Percentiles rank a stretch among this genome's conserved stretches.
Evolutionary conservation across 1,140 invertebrate species (phyloP).

Genomic region (Drosophila sp.): DNA sequence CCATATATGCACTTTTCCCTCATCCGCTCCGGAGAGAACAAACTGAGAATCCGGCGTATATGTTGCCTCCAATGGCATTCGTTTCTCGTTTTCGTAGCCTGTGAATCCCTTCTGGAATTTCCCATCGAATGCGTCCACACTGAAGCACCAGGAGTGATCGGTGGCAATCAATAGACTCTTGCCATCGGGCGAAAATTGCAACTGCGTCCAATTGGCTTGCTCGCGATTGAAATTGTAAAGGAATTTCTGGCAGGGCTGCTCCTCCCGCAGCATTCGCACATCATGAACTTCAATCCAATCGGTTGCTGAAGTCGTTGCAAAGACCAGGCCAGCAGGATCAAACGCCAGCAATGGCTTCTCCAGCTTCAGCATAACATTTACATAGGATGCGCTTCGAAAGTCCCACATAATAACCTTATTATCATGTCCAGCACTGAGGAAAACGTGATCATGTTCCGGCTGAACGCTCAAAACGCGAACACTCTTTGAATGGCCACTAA

Average conservation of each 20-base stretch:
- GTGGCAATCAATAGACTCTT: slow-evolving; percentile 42
- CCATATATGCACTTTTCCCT: slow-evolving; percentile 51
- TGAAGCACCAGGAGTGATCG: slow-evolving; percentile 49
- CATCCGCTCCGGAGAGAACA: slow-evolving; percentile 41
- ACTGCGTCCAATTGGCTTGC: slow-evolving; percentile 47
- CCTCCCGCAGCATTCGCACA: slow-evolving; percentile 36
- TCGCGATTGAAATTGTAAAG: slow-evolving; percentile 24
- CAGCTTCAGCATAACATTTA: slow-evolving; percentile 18
- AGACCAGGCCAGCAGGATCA: slow-evolving; percentile 43
- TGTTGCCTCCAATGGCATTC: slow-evolving; percentile 29
- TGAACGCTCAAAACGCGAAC: slow-evolving; percentile 22
- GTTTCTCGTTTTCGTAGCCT: slow-evolving; percentile 22
- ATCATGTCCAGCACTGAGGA: slow-evolving; percentile 45
- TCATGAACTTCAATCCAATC: slow-evolving; percentile 41
- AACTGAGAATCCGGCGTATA: slow-evolving; percentile 57
- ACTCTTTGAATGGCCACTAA: slow-evolving; percentile 25
- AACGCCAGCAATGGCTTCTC: slow-evolving; percentile 29
- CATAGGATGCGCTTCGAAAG: slow-evolving; percentile 22
- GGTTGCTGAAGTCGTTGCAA: slow-evolving; percentile 30
- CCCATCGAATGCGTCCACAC: slow-evolving; percentile 41
- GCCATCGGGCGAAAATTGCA: slow-evolving; percentile 55
- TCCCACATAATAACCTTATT: slow-evolving; percentile 48
- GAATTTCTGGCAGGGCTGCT: slow-evolving; percentile 41
- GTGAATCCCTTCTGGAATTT: slow-evolving; percentile 27
- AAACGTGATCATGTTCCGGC: slow-evolving; percentile 31